Conservation (phyloP, 2,797 vertebrate species). For the Percopsis omiscomaycus region DNA sequence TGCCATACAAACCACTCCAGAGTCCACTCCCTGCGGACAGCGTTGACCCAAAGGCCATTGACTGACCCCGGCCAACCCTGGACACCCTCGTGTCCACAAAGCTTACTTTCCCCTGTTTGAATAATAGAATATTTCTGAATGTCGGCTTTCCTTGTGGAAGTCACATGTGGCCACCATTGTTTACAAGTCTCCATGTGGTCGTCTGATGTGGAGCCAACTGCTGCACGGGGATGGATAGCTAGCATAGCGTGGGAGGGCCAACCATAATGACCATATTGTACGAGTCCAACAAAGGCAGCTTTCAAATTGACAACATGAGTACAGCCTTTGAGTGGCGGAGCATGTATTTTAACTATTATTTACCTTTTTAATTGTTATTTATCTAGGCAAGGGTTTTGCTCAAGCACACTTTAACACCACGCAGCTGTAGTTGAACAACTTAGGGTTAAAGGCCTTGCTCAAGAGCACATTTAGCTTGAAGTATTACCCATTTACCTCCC, state of each 20-base stretch:
- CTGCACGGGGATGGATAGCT: slow-evolving; percentile 46
- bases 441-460: not conserved
- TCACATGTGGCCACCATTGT: slow-evolving; percentile 40
- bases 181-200: slow-evolving; percentile 30
- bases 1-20: too few relatives aligned
- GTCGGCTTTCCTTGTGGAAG: slow-evolving; percentile 49
- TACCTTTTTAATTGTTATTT: slow-evolving; percentile 1
- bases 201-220: slow-evolving; percentile 52
- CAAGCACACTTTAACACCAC: too few relatives aligned
- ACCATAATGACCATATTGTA: slow-evolving; percentile 60
- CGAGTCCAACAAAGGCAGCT: slow-evolving; percentile 52
- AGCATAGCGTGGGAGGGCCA: slow-evolving; percentile 55
- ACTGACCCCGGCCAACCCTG: not conserved
- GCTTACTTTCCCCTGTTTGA: not conserved
- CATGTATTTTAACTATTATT: not conserved
- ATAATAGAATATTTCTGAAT: slow-evolving; percentile 1
- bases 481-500: too few relatives aligned
- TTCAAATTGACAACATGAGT: slow-evolving; percentile 31
- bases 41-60: too few relatives aligned
- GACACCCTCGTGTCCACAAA: not conserved
- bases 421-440: not conserved
- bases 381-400: not conserved
- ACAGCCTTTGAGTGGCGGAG: slow-evolving; percentile 1
- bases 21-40: too few relatives aligned
- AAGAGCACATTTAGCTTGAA: not conserved